These are phyloP conservation scores for Galemys pyrenaicus DNA, from an alignment of 2,113 vertebrate species.

Conservation along the genomic window DNA sequence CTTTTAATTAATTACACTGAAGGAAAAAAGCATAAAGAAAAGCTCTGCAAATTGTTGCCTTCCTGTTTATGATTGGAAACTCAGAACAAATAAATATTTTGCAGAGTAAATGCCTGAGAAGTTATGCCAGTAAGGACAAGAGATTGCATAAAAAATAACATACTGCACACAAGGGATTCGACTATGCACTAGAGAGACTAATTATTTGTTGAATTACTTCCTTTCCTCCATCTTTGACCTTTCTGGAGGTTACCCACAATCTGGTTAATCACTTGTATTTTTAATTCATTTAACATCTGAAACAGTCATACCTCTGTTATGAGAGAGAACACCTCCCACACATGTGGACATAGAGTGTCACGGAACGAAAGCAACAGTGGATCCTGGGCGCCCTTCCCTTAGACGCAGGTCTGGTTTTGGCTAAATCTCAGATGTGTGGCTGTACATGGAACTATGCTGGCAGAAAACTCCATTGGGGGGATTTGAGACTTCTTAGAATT, in stretches of 20 bases:
- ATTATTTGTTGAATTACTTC: not conserved
- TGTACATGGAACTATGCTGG: not conserved
- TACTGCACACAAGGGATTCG: not conserved
- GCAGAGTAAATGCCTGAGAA: conserved; percentile 43
- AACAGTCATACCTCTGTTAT: not conserved
- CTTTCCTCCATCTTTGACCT: not conserved
- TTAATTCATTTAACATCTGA: not conserved
- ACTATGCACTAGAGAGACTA: not conserved
- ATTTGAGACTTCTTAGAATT: not conserved
- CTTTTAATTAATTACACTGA: conserved; percentile 61
- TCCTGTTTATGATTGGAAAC: conserved; percentile 66
- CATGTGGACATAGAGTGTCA: not conserved
- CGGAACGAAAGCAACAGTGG: not conserved
- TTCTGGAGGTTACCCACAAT: not conserved
- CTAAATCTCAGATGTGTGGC: not conserved
- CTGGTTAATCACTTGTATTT: not conserved
- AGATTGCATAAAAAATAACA: conserved; percentile 32
- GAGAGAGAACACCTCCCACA: not conserved
- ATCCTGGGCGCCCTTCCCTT: accelerated
- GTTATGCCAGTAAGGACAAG: not conserved
- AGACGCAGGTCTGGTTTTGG: not conserved
- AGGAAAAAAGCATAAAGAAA: conserved; percentile 53
- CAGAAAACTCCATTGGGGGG: not conserved
- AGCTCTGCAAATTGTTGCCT: conserved; percentile 49
- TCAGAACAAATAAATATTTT: conserved; percentile 58